Conservation (phyloP, 1,140 invertebrate genomes). For the Pogonus chalceus region DNA sequence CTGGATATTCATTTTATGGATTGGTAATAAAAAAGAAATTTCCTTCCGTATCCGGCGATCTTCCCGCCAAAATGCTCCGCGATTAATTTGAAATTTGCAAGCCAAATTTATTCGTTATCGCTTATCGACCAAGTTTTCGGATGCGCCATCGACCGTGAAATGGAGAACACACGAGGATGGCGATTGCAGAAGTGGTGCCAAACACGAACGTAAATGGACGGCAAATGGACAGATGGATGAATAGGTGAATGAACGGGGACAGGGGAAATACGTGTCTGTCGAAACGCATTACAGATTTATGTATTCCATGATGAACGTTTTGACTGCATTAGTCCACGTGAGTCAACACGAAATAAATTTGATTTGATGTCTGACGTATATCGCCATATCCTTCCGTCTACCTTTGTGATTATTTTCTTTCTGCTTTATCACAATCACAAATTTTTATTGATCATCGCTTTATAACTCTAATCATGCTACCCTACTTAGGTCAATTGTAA, state of each 20-base stretch:
- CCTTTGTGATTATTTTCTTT: no score
- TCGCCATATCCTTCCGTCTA: no score
- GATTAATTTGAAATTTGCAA: conserved; percentile 5
- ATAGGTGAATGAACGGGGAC: neutral
- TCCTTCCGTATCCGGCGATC: neutral
- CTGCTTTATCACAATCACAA: no score
- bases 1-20: no score
- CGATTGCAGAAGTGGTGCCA: no score
- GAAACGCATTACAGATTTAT: neutral
- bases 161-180: neutral
- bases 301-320: neutral
- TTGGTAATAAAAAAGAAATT: neutral
- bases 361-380: neutral
- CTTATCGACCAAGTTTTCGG: neutral
- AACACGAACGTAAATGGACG: neutral
- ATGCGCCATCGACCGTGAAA: neutral
- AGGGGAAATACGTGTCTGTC: no score
- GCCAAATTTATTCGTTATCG: conserved; percentile 1
- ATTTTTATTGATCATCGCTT: no score
- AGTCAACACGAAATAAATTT: neutral
- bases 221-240: neutral
- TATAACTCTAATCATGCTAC: no score
- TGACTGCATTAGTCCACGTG: neutral
- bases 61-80: neutral
- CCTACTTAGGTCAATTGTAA: no score